These are phyloP conservation scores for Coptodon bakossiorum DNA, from an alignment of 2,113 vertebrate genomes.

Conservation along the genomic window DNA sequence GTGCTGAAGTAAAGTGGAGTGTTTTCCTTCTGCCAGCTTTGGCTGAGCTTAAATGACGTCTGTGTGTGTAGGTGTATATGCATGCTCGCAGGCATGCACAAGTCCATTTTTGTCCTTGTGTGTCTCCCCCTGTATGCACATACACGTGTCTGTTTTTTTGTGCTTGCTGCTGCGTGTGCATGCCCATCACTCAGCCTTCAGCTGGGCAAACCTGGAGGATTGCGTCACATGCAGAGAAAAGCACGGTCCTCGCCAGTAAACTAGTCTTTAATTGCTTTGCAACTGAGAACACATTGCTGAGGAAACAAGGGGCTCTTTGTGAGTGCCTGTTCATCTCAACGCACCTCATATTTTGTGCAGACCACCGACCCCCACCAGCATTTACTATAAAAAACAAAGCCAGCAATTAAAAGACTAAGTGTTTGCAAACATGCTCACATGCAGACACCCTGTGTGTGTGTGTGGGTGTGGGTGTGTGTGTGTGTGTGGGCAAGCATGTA, in stretches of 20 bases:
- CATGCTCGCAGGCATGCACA: neutral
- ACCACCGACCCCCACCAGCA: constrained; percentile 27
- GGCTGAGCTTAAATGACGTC: neutral
- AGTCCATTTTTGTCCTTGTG: neutral
- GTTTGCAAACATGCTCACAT: constrained; percentile 37
- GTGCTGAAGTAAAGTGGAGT: constrained; percentile 13
- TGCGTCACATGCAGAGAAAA: constrained; percentile 55
- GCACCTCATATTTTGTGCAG: constrained; percentile 64
- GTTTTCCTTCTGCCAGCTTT: constrained; percentile 23
- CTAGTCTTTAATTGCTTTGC: constrained; percentile 68
- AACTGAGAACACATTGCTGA: constrained; percentile 64
- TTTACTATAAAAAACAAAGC: constrained; percentile 60
- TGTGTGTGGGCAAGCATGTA: neutral
- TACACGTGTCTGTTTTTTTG: constrained; percentile 4
- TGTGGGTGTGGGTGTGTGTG: neutral
- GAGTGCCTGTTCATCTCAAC: constrained; percentile 52
- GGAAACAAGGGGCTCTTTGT: constrained; percentile 72
- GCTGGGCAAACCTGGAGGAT: constrained; percentile 42
- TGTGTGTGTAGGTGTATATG: neutral
- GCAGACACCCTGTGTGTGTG: neutral
- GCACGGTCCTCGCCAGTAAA: constrained; percentile 56
- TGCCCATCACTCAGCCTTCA: constrained; percentile 31
- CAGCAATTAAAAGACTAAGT: constrained; percentile 43
- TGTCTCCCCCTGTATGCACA: neutral
- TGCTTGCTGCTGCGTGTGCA: neutral